Base-by-base conservation (phyloP, 2,888 invertebrate species). In the Polymixis lichenea region DNA sequence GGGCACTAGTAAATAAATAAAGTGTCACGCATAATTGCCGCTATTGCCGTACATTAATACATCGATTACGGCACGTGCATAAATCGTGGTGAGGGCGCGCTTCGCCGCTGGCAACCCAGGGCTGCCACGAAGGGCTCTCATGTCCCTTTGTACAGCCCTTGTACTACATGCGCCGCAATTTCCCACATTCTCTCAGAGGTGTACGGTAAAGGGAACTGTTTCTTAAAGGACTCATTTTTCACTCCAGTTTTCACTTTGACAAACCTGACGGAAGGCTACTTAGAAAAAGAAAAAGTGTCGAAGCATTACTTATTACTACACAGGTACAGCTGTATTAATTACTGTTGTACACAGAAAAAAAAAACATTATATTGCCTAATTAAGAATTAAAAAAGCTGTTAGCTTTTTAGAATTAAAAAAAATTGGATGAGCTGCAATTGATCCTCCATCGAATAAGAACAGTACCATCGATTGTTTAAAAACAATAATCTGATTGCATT, bases 221-320 rank as follows among this genome's bases (percentile, higher is more conserved):
- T 89, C 90, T 91, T 90, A 89, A 91, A 90, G 86, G 89, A 87
- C 91, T 91, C 92, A 92, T 93, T 93, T 91, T 90, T 89, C 89
- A 89, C 92, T 93, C 90, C 87, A 91, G 82, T 84, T 88, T 86
- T 87, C 73, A 72, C 83, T 84, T 86, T 82, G 84, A 85, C 62
- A 53, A 79, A 78, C 77, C 56, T 71, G 60, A 58, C 62, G n/a
- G 62, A 49, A 77, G 49, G 58, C 66, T 66, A 77, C 66, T 82
- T 67, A 70, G 22, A 72, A 66, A 65, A 25, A n/a, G 22, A 46
- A 51, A 71, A 76, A 43, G 15, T 76, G 58, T 28, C 22, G 15
- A 1, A 1, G 28, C 15, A 38, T 51, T 43, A 28, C 17, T 28
- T 28, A 25, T 51, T 32, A 9, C 9, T 46, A 11, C 43, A 46